These are phyloP conservation scores for Pachymerium ferrugineum DNA, from an alignment of 2,888 invertebrate species.

Conservation along the genomic window DNA sequence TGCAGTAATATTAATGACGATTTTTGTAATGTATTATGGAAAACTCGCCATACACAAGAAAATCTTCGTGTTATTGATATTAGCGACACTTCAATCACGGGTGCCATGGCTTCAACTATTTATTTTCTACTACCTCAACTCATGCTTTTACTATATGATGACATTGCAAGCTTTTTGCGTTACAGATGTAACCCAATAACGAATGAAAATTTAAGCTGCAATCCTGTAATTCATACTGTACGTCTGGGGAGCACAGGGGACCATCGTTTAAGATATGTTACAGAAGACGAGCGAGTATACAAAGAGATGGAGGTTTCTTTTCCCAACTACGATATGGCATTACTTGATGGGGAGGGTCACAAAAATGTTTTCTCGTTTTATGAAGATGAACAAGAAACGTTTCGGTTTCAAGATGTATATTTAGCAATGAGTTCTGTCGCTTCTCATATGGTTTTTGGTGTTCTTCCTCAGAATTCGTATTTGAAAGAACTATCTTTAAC, in stretches of 20 bases:
- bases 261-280: neutral
- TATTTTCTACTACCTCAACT: neutral
- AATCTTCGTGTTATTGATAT: conserved; percentile 11
- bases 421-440: neutral
- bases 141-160: neutral
- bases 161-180: neutral
- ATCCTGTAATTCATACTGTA: neutral
- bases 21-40: neutral
- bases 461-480: neutral
- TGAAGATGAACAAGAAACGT: neutral
- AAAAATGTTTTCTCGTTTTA: neutral
- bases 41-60: neutral
- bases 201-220: neutral
- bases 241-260: neutral
- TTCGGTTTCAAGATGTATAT: neutral
- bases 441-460: neutral
- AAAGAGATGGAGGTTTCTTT: neutral
- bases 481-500: neutral
- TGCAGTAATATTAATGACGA: neutral
- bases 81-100: neutral
- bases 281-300: neutral
- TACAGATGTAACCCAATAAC: neutral
- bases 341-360: neutral
- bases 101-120: neutral
- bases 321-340: neutral